These are phyloP conservation scores for Parauchenoglanis ngamensis DNA, from an alignment of 2,797 vertebrate species.

Conservation along the genomic window DNA sequence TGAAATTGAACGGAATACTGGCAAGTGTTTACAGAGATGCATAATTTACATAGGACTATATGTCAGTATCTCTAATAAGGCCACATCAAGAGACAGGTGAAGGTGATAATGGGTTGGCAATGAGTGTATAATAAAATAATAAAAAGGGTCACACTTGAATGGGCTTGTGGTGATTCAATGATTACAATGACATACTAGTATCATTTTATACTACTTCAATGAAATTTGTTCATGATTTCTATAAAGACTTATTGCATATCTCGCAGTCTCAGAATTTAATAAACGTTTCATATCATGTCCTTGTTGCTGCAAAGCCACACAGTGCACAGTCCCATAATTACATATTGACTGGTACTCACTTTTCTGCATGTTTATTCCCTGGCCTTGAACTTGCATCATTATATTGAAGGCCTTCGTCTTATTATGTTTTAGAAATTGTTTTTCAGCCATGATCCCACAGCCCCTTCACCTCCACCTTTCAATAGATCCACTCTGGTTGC, in stretches of 20 bases:
- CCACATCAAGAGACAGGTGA: not conserved
- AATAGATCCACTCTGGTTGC: not conserved
- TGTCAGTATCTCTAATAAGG: not conserved
- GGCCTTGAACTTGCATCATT: constrained; percentile 18
- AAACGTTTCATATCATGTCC: constrained; percentile 4
- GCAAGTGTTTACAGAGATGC: not conserved
- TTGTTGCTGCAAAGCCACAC: not conserved
- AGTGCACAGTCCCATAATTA: constrained; percentile 26
- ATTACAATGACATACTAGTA: not conserved
- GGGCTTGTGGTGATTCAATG: not conserved
- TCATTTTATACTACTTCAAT: not conserved
- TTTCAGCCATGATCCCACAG: not conserved
- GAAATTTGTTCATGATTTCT: not conserved
- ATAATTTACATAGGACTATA: not conserved
- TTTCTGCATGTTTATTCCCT: constrained; percentile 18
- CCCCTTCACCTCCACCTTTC: not conserved
- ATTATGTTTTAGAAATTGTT: constrained; percentile 23
- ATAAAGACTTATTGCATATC: not conserved
- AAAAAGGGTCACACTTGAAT: not conserved
- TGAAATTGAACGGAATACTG: not conserved
- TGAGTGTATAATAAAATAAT: not conserved
- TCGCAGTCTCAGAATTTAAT: not conserved
- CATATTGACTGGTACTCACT: constrained; percentile 37
- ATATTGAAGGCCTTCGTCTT: not conserved
- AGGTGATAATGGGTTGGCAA: not conserved